phyloP scores from a whole-genome alignment of 2,888 invertebrate genomes.

The Cordylochernes scorpioides region DNA sequence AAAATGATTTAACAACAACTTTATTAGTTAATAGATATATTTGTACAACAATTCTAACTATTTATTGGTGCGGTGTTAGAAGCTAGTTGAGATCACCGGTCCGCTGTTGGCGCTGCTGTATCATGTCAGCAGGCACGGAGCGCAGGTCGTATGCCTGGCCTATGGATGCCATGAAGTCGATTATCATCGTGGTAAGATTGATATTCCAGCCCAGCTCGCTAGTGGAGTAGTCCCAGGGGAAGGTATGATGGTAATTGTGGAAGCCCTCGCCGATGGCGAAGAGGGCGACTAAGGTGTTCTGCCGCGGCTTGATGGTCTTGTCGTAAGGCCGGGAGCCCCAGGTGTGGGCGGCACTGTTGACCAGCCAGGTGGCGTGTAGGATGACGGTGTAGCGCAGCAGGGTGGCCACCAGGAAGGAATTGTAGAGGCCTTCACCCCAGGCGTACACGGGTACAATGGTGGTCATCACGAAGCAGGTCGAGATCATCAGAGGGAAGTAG shows the following conservation, averaged over 20 bases:
- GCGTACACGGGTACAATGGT: conserved; percentile 47
- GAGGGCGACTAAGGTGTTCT: conserved; percentile 20
- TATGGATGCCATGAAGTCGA: conserved; percentile 20
- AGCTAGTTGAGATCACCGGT: conserved; percentile 36
- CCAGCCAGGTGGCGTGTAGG: conserved; percentile 69
- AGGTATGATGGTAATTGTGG: conserved; percentile 24
- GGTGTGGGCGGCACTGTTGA: conserved; percentile 81
- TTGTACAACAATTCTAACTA: no score
- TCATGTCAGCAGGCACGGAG: conserved; percentile 17
- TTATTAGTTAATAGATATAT: no score
- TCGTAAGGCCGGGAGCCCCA: conserved; percentile 82
- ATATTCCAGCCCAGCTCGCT: conserved; percentile 22
- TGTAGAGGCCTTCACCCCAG: conserved; percentile 52
- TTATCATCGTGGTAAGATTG: conserved; percentile 23
- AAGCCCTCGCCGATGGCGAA: conserved; percentile 19
- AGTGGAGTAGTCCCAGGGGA: conserved; percentile 24
- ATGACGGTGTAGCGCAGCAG: conserved; percentile 54
- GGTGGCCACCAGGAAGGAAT: conserved; percentile 50
- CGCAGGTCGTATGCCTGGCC: conserved; percentile 22
- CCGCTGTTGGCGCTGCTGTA: conserved; percentile 18
- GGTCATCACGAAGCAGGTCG: conserved; percentile 29
- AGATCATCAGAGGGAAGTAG: conserved; percentile 22
- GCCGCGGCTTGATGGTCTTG: conserved; percentile 30
- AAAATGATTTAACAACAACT: no score
- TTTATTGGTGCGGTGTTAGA: no score